A percentile compares a stretch with the other conserved stretches of the same genome.
Evolutionary conservation across 2,113 vertebrate genomes (phyloP).

Genomic region (Romanogobio albipinnatus): DNA sequence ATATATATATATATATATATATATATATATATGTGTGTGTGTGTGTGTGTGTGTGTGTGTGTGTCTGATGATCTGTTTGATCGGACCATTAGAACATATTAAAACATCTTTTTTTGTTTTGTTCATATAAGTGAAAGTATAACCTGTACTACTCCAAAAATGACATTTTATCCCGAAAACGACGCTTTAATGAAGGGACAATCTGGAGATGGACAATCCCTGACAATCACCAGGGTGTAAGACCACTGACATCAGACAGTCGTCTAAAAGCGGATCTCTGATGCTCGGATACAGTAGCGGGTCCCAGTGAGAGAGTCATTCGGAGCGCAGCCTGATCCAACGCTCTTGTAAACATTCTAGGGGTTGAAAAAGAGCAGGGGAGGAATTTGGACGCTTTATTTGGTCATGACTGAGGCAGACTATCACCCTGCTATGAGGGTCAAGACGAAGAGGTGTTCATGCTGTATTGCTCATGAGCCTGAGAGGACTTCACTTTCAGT

Average conservation of each 20-base stretch:
- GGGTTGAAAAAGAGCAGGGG: conserved; percentile 66
- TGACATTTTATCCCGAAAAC: neutral
- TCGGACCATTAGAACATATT: no score
- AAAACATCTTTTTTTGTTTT: neutral
- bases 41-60: no score
- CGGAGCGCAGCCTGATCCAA: conserved; percentile 45
- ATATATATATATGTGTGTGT: no score
- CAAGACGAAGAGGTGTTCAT: conserved; percentile 39
- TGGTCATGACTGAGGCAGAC: conserved; percentile 76
- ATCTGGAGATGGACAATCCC: neutral
- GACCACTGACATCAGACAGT: no score
- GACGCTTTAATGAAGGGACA: neutral
- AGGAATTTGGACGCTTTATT: conserved; percentile 83
- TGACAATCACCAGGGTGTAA: neutral
- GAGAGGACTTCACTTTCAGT: conserved; percentile 29
- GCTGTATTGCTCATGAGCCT: conserved; percentile 11
- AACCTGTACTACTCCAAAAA: neutral
- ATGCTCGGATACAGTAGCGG: conserved; percentile 47
- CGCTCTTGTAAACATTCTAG: conserved; percentile 76
- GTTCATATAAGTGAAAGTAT: neutral
- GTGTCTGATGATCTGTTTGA: no score
- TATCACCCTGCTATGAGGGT: conserved; percentile 43
- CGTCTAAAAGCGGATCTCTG: conserved; percentile 12
- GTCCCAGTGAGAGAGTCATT: neutral
- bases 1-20: no score